Base-by-base conservation (phyloP, 2,797 vertebrate species). In the Knipowitschia caucasica region DNA sequence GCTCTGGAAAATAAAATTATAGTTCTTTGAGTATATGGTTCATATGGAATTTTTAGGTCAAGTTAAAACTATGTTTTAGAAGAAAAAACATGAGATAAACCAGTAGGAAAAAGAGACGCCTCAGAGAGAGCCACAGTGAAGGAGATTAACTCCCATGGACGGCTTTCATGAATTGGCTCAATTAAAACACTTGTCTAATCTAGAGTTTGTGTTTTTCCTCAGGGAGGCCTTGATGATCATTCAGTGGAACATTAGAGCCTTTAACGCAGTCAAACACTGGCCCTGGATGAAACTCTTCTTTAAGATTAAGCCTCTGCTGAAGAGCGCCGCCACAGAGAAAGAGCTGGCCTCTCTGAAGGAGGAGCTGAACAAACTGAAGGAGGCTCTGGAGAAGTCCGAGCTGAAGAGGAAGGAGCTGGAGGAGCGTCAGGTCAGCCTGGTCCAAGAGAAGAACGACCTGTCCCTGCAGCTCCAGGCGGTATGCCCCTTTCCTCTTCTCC, bases 241-340 rank as follows among this genome's bases (percentile, higher is more conserved):
- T 64, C 92, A 96, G 81, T 96, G 94, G 93, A 98, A 97, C 63
- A 93, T 97, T 59, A 89, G 94, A 1, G 94, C 95, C 62, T 96
- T 98, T 77, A 95, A 95, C 0, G 77, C 86, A 0, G 94, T 96
- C 62, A 98, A 97, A 79, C 91, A 96, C 68, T 98, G 95, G 95
- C 93, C 93, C 8, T 96, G 94, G 88, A 90, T 98, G 94, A 95
- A 92, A 69, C 92, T 98, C 27, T 98, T 96, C 81, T 98, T 97
- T 77, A 98, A 95, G 81, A 95, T 98, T 77, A 96, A 98, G 60
- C 94, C 95, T 0, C 76, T 98, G 12, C 83, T 97, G 64, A 93
- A 86, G 73, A 96, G 94, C 0, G 94, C 93, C 0, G 91, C 95
- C 82, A 94, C 90, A 0, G 95, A 98, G 44, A 92, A 90, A 56